phyloP scores from a whole-genome alignment of 1,140 invertebrate genomes.

The Wasmannia auropunctata region DNA sequence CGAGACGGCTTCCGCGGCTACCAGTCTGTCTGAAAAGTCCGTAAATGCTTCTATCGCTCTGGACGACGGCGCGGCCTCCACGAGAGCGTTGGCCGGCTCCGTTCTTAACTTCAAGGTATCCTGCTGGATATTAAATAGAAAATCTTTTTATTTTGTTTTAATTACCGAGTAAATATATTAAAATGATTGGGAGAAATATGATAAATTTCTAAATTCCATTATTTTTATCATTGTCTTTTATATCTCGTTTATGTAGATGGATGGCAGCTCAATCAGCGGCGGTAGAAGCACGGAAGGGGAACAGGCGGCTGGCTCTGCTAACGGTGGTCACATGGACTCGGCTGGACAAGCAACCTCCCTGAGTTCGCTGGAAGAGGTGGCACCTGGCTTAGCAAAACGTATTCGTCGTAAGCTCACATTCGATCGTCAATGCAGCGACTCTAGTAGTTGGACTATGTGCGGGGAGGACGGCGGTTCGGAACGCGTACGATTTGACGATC shows the following conservation, averaged over 20 bases:
- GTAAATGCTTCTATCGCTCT: slow-evolving; percentile 87
- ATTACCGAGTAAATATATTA: background rate
- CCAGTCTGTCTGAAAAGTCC: slow-evolving; percentile 90
- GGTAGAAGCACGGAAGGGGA: slow-evolving; percentile 78
- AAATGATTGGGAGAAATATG: background rate
- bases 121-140: background rate
- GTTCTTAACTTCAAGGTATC: slow-evolving; percentile 89
- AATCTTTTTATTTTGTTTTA: background rate
- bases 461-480: slow-evolving; percentile 87
- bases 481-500: slow-evolving; percentile 87
- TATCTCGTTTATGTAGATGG: too few species aligned
- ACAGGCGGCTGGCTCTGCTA: slow-evolving; percentile 75
- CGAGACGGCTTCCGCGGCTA: slow-evolving; percentile 89
- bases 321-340: slow-evolving; percentile 78
- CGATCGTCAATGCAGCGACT: slow-evolving; percentile 82
- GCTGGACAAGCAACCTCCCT: slow-evolving; percentile 83
- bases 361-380: slow-evolving; percentile 86
- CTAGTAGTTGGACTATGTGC: slow-evolving; percentile 81
- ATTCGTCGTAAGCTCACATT: slow-evolving; percentile 79
- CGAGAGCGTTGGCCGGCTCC: slow-evolving; percentile 91
- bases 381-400: slow-evolving; percentile 82
- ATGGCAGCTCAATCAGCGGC: slow-evolving; percentile 77
- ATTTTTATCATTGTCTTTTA: background rate
- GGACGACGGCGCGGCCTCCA: slow-evolving; percentile 90
- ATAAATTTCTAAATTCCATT: background rate